Base-by-base conservation (phyloP, 2,113 vertebrate genomes). In the Emydocephalus ijimae region DNA sequence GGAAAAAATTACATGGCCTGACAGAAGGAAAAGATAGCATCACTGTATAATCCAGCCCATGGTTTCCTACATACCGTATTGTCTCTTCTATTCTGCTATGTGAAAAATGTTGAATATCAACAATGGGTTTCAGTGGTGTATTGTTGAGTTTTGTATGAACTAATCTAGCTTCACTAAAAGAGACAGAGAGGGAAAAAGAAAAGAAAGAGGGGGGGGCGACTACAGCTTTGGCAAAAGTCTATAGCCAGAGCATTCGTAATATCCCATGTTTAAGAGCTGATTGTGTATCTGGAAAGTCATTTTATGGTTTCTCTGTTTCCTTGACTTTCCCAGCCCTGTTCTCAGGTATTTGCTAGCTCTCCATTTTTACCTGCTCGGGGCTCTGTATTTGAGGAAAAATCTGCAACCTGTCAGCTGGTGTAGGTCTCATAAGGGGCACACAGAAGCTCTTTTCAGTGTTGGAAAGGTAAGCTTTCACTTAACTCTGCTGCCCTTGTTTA, bases 71-170 rank as follows among this genome's bases (percentile, higher is more conserved):
- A 99, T 98, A 98, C 99, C 98, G 97, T 98, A 99, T 99, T 99
- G 99, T 99, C 99, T 99, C 99, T 99, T 99, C 99, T 99, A 99
- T 99, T 99, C 99, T 98, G 99, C 99, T 99, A 99, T 99, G 99
- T 99, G 99, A 99, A 99, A 99, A 99, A 99, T 99, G 99, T 99
- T 99, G 99, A 99, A 99, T 99, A 99, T 99, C 99, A 99, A 99
- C 99, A 99, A 99, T 99, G 99, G 99, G 98, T 99, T 99, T 99
- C 99, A 99, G 98, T 99, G 99, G 98, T 98, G 99, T 99, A 99
- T 99, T 99, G 99, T 99, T 99, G 99, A 99, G 99, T 99, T 99
- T 99, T 99, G 98, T 99, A 99, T 99, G 99, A 99, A 99, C 99
- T 99, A 99, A 99, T 99, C 99, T 99, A 99, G 99, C 98, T 99